Conservation (phyloP, 2,888 invertebrate genomes). For the Metalampra italica region DNA sequence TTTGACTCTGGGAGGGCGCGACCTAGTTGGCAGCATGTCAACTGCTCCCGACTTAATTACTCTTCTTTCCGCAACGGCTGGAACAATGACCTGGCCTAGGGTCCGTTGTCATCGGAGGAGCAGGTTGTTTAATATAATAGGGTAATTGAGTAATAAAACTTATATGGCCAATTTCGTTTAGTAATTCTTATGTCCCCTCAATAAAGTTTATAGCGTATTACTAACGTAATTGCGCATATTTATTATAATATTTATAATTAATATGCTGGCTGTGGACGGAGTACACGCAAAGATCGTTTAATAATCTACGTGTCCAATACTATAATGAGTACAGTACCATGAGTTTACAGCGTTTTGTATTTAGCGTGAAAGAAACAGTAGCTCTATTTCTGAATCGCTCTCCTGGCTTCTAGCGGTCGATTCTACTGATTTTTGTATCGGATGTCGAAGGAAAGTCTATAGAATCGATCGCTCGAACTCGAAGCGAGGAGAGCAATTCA, state of each 20-base stretch:
- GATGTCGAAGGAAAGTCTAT: too few species aligned
- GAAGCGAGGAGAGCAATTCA: too few species aligned
- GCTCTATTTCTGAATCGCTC: too few species aligned
- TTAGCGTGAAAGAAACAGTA: too few species aligned
- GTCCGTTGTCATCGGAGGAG: slow-evolving; percentile 10
- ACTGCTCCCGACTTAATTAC: slow-evolving; percentile 11
- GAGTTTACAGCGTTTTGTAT: too few species aligned
- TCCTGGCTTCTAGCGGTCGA: too few species aligned
- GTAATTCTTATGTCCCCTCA: neutral
- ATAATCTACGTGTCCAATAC: too few species aligned
- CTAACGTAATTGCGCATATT: neutral
- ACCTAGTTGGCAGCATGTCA: slow-evolving; percentile 17
- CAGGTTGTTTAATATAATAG: neutral
- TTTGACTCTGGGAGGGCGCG: slow-evolving; percentile 18
- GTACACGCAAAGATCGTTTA: too few species aligned
- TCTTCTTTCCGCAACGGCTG: slow-evolving; percentile 28
- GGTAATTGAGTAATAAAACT: slow-evolving; percentile 3
- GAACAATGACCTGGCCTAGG: slow-evolving; percentile 37
- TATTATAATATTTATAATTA: neutral
- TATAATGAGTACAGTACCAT: too few species aligned
- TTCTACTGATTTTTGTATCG: too few species aligned
- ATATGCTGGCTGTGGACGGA: too few species aligned
- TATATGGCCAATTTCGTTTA: neutral
- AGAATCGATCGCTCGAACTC: too few species aligned
- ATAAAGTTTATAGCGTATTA: neutral